Evolutionary conservation across 2,113 vertebrate genomes (phyloP), one percentile per base, ranked within the genome.

Genomic region (Rhipidura dahli): DNA sequence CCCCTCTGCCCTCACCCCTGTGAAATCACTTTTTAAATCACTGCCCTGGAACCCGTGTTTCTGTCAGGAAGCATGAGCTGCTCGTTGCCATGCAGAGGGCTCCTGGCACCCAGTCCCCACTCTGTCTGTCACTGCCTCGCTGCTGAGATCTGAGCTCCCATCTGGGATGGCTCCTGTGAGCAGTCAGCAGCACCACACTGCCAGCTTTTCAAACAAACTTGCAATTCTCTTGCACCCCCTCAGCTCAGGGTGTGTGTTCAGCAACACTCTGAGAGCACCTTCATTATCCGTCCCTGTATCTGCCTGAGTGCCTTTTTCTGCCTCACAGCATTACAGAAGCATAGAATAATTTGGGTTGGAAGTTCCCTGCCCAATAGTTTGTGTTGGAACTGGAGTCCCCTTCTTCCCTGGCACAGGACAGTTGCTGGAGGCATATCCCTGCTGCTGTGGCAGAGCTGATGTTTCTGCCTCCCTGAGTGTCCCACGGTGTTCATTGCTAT

Each of bases 391-490:
- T 26, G 45, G 21, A 47, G 63, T 8, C 7, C 22, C 19, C 35
- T 17, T 39, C 19, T 30, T 37, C 33, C 31, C 24, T 0, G 0
- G 37, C 68, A 27, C 53, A 24, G 53, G n/a, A 30, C 24, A 33
- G 6, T 2, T 65, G 31, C 61, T 9, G 1, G 3, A 37, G 44
- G 59, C 39, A 24, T 2, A 1, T 53, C 49, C 47, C 42, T 60
- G 42, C 42, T 9, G 2, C 35, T 0, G 0, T 1, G 4, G 37
- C 57, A 37, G 20, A 68, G 71, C 49, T 31, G 44, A 21, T 23
- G 22, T 31, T 77, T 37, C 77, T 11, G 30, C 49, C 26, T 30
- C 37, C 28, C 40, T 31, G 47, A 49, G 4, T 24, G 59, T 51
- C 63, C 71, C 40, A 8, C 39, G 12, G 40, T 13, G 14, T 8